Evolutionary conservation across 2,797 vertebrate species (phyloP).

Genomic region (Bufotes viridis): DNA sequence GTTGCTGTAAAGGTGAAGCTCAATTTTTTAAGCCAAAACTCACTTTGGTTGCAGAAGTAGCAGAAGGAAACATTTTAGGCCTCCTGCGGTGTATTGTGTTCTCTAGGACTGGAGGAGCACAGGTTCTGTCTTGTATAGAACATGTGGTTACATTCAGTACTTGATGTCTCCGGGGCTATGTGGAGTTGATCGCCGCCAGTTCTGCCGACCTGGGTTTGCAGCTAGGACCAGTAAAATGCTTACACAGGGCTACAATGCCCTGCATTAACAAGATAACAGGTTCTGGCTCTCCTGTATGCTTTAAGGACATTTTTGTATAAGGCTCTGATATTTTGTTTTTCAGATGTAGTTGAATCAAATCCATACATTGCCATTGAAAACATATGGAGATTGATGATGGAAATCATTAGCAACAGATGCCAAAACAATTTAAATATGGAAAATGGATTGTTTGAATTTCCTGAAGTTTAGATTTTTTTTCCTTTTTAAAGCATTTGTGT

Average conservation of each 20-base stretch:
- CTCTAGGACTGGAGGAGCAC: neutral
- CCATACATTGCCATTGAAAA: constrained; percentile 29
- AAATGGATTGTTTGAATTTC: constrained; percentile 48
- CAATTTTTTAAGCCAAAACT: neutral
- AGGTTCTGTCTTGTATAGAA: constrained; percentile 16
- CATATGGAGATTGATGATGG: constrained; percentile 39
- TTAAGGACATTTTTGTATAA: constrained; percentile 25
- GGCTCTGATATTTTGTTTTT: constrained; percentile 13
- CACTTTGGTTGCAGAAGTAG: neutral
- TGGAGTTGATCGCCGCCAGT: neutral
- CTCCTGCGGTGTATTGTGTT: constrained; percentile 9
- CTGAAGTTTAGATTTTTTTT: constrained; percentile 9
- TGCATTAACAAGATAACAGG: neutral
- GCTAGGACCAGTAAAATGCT: neutral
- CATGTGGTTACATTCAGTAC: constrained; percentile 15
- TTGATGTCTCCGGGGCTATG: neutral
- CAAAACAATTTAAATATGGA: constrained; percentile 37
- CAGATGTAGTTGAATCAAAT: constrained; percentile 19
- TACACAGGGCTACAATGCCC: neutral
- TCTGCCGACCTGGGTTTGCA: neutral
- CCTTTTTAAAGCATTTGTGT: constrained; percentile 35
- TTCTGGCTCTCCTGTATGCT: neutral
- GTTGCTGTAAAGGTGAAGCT: neutral
- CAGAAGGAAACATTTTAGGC: neutral
- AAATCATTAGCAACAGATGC: constrained; percentile 44